Base-by-base conservation (phyloP, 2,888 invertebrate genomes). In the Meghimatium bilineatum region DNA sequence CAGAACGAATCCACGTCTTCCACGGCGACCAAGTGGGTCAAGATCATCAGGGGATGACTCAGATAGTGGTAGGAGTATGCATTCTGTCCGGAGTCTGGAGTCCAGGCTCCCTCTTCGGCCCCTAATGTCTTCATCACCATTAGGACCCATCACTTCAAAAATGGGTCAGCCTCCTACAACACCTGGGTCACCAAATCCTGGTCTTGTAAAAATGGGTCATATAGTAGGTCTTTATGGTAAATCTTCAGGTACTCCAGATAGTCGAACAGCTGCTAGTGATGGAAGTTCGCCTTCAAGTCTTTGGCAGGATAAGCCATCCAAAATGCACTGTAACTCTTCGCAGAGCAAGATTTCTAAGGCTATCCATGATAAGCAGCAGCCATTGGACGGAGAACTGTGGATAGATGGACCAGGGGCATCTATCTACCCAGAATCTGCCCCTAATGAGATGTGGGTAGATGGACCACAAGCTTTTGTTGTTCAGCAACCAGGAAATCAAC, bases 401-500 rank as follows among this genome's bases (percentile, higher is more conserved):
- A 97, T 98, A 87, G 98, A 99, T 94, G 98, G 98, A 0, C 98
- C 98, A 0, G 95, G 97, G 91, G 97, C 97, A 14, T 88, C 89
- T 71, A 88, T 90, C 60, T 90, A 89, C 84, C 89, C 90, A 20
- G 92, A 92, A 56, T 85, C 88, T 56, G 87, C 86, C 75, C 85
- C 85, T n/a, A 95, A 90, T 95, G 98, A 98, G 94, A 97, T 97
- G 5, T 98, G 98, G 98, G 96, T 98, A 82, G 98, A 98, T 93
- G 98, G 98, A 0, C 98, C 98, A 29, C 87, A 91, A 38, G 90
- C 90, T 63, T 88, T 1, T 96, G 97, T 90, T 74, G 86, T 87
- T 32, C 85, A 85, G 56, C 85, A 78, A 52, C 80, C 83, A 38
- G 80, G 38, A 20, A 66, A 66, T 29, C 34, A 80, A n/a, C 49